Evolutionary conservation across 92 coral and sea anemone genomes (phyloP).

Genomic region (Parazoanthus darwini): DNA sequence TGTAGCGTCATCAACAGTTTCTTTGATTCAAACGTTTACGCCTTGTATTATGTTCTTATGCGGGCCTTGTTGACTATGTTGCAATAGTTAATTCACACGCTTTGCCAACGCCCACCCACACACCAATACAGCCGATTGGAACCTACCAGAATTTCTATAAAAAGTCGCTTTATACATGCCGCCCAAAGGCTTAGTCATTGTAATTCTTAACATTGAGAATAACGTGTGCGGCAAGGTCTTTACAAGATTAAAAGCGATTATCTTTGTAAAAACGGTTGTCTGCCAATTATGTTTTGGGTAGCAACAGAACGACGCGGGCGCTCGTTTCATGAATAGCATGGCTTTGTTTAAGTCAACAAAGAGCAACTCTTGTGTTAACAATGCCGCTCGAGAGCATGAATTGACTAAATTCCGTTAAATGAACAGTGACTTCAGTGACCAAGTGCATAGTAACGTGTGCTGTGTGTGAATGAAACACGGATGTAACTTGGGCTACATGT

Average conservation of each 20-base stretch:
- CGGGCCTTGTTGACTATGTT: background rate
- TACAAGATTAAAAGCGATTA: constrained; percentile 16
- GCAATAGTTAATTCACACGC: background rate
- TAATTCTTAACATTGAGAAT: background rate
- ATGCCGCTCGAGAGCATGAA: constrained; percentile 16
- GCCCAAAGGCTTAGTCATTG: background rate
- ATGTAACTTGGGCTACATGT: background rate
- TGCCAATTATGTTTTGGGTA: constrained; percentile 13
- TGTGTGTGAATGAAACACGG: constrained; percentile 10
- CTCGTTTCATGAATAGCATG: constrained; percentile 16
- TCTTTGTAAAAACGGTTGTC: background rate
- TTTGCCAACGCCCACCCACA: background rate
- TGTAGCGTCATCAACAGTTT: background rate
- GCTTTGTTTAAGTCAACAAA: constrained; percentile 44
- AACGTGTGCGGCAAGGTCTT: background rate
- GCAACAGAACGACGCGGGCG: constrained; percentile 39
- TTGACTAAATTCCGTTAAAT: constrained; percentile 34
- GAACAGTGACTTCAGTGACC: constrained; percentile 17
- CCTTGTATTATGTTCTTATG: background rate
- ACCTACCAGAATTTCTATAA: background rate
- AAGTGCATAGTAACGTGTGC: background rate
- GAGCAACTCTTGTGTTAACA: constrained; percentile 21
- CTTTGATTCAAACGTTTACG: background rate
- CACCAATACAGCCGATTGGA: background rate
- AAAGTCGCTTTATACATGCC: background rate